Evolutionary conservation across 64 coral and sea anemone genomes (phyloP).

Genomic region (Exaiptasia diaphana): DNA sequence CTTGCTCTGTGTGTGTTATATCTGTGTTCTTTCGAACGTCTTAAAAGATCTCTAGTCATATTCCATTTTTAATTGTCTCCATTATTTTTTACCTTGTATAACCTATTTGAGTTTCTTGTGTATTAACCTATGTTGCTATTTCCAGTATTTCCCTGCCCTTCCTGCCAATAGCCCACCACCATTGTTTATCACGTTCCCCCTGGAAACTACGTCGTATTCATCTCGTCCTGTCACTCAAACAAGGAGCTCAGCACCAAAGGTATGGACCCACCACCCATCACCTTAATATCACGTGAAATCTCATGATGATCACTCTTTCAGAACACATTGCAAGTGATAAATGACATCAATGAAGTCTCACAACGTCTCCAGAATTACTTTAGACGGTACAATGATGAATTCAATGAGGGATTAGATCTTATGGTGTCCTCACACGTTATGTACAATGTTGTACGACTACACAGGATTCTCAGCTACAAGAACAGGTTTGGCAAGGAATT

Average conservation of each 20-base stretch:
- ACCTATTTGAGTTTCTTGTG: background rate
- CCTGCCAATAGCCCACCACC: slow-evolving; percentile 79
- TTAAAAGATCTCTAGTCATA: too few species aligned
- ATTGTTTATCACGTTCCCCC: slow-evolving; percentile 80
- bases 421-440: slow-evolving; percentile 80
- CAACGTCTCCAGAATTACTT: slow-evolving; percentile 79
- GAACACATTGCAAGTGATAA: slow-evolving; percentile 64
- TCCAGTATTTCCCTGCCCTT: slow-evolving; percentile 76
- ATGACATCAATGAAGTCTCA: slow-evolving; percentile 68
- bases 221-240: slow-evolving; percentile 71
- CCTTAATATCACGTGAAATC: too few species aligned
- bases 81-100: too few species aligned
- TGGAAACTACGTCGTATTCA: slow-evolving; percentile 64
- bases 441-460: slow-evolving; percentile 83
- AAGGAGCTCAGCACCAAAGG: slow-evolving; percentile 54
- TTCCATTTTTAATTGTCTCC: too few species aligned
- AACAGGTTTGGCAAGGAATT: slow-evolving; percentile 69
- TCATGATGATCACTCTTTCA: slow-evolving; percentile 30
- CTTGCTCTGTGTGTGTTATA: too few species aligned
- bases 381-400: slow-evolving; percentile 91
- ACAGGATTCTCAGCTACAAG: slow-evolving; percentile 80
- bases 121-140: too few species aligned
- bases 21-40: too few species aligned
- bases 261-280: background rate
- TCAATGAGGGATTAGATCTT: slow-evolving; percentile 63